Conservation (phyloP, 2,797 vertebrate genomes). For the Halcyon smyrnensis region DNA sequence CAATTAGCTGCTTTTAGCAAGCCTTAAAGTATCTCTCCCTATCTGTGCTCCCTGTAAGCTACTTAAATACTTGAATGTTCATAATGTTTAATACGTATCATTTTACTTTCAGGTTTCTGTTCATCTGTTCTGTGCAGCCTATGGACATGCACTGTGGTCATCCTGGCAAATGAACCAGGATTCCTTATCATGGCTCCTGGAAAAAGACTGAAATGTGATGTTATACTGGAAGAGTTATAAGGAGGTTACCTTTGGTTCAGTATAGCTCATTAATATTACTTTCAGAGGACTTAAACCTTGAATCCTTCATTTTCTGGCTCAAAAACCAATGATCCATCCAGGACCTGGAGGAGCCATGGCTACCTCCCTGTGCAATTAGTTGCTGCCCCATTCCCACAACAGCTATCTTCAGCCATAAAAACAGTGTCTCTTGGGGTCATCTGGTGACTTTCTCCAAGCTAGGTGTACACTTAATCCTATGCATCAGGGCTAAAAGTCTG, state of each 20-base stretch:
- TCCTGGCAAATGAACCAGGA: rapidly evolving
- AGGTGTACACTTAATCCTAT: not conserved
- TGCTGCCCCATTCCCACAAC: not conserved
- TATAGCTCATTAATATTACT: not conserved
- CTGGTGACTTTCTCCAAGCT: not conserved
- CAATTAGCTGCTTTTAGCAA: not conserved
- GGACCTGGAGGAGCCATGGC: rapidly evolving
- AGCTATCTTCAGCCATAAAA: not conserved
- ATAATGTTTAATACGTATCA: not conserved
- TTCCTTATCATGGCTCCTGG: not conserved
- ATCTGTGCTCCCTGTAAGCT: not conserved
- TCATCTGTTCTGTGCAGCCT: not conserved
- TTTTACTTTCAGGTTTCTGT: not conserved
- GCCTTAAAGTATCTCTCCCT: not conserved
- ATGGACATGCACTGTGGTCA: not conserved
- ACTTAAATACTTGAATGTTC: not conserved
- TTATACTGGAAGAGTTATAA: not conserved
- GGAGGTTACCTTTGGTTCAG: not conserved
- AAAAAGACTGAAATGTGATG: not conserved
- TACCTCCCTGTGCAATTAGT: not conserved
- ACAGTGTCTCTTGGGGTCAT: no score
- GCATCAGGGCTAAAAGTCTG: no score
- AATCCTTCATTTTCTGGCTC: not conserved
- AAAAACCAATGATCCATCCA: not conserved
- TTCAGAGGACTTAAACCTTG: not conserved